phyloP scores from a whole-genome alignment of 2,113 vertebrate genomes.

The Alectura lathami region DNA sequence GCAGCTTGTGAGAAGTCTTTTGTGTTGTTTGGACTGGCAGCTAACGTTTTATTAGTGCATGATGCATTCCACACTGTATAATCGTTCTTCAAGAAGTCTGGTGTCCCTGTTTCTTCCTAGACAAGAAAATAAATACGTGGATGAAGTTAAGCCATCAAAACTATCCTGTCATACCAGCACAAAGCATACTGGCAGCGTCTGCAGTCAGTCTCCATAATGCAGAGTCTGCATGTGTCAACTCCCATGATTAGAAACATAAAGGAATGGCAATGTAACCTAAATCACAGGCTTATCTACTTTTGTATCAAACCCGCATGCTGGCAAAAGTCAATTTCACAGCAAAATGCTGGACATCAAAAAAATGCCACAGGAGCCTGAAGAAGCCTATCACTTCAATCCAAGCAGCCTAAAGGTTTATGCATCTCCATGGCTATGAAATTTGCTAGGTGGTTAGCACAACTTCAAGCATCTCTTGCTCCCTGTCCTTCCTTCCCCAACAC shows the following conservation, averaged over 20 bases:
- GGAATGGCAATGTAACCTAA: neutral
- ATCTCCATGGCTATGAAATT: neutral
- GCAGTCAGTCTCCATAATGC: neutral
- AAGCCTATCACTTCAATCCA: neutral
- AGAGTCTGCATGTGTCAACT: neutral
- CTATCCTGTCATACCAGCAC: neutral
- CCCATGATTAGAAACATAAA: neutral
- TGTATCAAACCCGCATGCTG: too few species aligned
- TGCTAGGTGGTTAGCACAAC: neutral
- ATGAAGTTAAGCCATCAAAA: neutral
- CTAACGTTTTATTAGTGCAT: constrained; percentile 79
- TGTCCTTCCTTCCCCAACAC: neutral
- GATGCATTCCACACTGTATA: constrained; percentile 83
- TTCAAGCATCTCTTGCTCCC: neutral
- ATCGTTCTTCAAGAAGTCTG: constrained; percentile 80
- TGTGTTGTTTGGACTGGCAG: constrained; percentile 84
- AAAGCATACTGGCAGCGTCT: neutral
- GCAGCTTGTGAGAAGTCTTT: constrained; percentile 84
- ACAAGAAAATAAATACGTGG: neutral
- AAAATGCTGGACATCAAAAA: neutral
- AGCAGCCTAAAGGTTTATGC: neutral
- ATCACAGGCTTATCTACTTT: neutral
- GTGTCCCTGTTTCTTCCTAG: constrained; percentile 73
- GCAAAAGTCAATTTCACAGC: neutral
- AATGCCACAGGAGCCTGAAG: neutral